Percentiles rank a stretch among this genome's conserved stretches.
phyloP scores from a whole-genome alignment of 1,140 invertebrate genomes.

The Camponotus vicinus region DNA sequence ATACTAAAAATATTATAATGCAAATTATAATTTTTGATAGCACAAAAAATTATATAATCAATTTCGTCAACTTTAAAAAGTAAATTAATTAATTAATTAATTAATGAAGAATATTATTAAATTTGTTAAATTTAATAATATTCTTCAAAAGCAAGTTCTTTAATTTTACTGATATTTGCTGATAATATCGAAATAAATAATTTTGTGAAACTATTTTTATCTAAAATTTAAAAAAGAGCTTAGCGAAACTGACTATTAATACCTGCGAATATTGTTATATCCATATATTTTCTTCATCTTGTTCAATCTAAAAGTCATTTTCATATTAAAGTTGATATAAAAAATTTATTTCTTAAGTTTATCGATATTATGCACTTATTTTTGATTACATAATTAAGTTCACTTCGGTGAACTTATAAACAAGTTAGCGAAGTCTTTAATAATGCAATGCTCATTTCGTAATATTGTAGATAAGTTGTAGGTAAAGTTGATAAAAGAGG shows the following conservation, averaged over 20 bases:
- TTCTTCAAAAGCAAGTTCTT: not conserved
- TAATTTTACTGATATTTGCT: not conserved
- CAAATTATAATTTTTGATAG: not conserved
- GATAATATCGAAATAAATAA: not conserved
- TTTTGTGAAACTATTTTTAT: not conserved
- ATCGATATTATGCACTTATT: conserved; percentile 33
- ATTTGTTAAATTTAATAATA: not conserved
- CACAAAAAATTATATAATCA: not conserved
- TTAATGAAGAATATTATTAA: not conserved
- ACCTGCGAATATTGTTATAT: not conserved
- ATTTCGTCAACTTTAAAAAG: not conserved
- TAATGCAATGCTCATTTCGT: conserved; percentile 43
- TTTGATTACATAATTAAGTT: conserved; percentile 9
- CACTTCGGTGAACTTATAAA: conserved; percentile 41
- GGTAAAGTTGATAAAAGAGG: conserved; percentile 52
- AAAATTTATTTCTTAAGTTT: not conserved
- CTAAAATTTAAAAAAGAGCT: not conserved
- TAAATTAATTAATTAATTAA: not conserved
- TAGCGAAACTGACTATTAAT: not conserved
- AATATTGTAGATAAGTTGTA: conserved; percentile 18
- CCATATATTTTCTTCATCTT: not conserved
- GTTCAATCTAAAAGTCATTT: conserved; percentile 3
- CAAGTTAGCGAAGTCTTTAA: conserved; percentile 50
- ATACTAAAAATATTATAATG: conserved; percentile 1
- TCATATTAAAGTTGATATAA: not conserved